These are phyloP conservation scores for Aurelia sp. DNA, from an alignment of 30 jellyfish, hydroid and myxozoan genomes.

Conservation along the genomic window DNA sequence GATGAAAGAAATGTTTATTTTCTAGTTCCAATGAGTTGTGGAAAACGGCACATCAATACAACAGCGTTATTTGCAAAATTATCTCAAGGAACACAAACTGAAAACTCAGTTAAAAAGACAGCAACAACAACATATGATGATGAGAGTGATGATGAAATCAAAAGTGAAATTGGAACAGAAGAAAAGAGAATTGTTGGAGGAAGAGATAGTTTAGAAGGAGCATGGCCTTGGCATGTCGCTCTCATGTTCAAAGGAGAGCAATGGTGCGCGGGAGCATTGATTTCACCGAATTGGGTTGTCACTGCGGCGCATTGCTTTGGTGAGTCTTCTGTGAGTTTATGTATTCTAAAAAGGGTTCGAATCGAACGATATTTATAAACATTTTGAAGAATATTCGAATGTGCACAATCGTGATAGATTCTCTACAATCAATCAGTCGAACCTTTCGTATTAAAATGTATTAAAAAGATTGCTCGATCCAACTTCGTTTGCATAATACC, in stretches of 20 bases:
- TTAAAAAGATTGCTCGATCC: too few relatives aligned
- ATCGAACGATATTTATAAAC: too few relatives aligned
- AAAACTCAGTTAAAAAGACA: slow-evolving; percentile 2
- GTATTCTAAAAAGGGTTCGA: not conserved
- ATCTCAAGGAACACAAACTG: too few relatives aligned
- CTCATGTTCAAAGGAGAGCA: slow-evolving; percentile 68
- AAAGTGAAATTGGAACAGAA: not conserved
- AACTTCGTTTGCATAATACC: too few relatives aligned
- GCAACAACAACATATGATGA: not conserved
- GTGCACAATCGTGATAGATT: too few relatives aligned
- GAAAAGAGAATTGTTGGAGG: slow-evolving; percentile 86
- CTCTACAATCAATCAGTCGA: too few relatives aligned
- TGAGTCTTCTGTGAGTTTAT: slow-evolving; percentile 28
- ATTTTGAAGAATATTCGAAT: too few relatives aligned
- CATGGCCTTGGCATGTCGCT: slow-evolving; percentile 96
- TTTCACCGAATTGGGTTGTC: slow-evolving; percentile 81
- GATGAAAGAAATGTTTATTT: not conserved
- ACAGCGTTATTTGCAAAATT: not conserved
- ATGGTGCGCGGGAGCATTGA: slow-evolving; percentile 82
- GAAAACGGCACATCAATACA: slow-evolving; percentile 27
- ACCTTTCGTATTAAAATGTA: too few relatives aligned
- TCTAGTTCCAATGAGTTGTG: slow-evolving; percentile 51
- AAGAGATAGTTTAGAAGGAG: slow-evolving; percentile 57
- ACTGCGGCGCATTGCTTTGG: slow-evolving; percentile 95
- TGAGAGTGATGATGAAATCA: not conserved